Conservation (phyloP, 1,140 invertebrate genomes). For the Ctenoplectra terminalis region DNA sequence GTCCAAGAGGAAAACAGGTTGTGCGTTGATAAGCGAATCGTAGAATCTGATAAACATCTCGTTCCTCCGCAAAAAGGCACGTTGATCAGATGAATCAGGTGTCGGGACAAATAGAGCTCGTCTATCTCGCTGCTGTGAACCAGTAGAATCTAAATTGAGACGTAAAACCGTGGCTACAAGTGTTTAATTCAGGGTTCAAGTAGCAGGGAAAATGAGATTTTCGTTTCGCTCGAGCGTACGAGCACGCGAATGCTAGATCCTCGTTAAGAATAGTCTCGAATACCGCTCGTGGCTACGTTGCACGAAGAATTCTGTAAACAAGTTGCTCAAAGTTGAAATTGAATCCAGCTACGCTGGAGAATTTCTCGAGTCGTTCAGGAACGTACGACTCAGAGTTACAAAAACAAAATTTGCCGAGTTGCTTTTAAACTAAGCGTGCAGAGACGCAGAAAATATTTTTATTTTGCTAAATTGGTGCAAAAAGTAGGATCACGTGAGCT, state of each 20-base stretch:
- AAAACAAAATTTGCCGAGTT: not conserved
- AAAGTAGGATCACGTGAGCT: too few species aligned
- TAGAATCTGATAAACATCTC: slow-evolving; percentile 8
- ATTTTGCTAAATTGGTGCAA: not conserved
- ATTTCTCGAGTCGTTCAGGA: not conserved
- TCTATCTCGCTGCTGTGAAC: not conserved
- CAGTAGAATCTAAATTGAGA: not conserved
- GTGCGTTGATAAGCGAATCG: slow-evolving; percentile 2
- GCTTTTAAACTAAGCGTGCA: too few species aligned
- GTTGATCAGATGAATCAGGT: slow-evolving; percentile 1
- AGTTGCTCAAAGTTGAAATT: not conserved
- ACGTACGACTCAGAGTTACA: not conserved
- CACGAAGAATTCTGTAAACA: not conserved
- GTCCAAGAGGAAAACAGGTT: not conserved
- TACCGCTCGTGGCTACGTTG: not conserved
- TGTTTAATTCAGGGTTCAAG: not conserved
- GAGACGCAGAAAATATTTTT: not conserved
- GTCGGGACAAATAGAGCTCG: not conserved
- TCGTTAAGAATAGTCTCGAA: not conserved
- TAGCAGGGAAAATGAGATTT: not conserved
- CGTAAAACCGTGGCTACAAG: not conserved
- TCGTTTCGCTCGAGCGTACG: not conserved
- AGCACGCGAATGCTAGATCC: not conserved
- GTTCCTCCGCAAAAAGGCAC: not conserved
- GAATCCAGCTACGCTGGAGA: not conserved